Conservation (phyloP, 2,113 vertebrate species). For the Nothoprocta perdicaria region DNA sequence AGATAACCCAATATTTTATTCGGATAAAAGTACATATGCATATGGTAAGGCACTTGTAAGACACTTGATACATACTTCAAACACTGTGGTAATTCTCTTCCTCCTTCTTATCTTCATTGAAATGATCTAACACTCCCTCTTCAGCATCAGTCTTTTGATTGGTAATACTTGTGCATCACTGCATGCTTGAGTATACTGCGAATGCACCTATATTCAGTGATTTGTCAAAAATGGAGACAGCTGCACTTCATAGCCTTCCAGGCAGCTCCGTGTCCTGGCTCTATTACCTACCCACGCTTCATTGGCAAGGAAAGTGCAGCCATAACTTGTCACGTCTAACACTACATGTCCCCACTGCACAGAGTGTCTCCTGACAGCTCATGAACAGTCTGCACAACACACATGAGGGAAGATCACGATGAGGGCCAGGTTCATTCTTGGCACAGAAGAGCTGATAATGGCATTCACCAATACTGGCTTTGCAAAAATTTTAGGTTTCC, state of each 20-base stretch:
- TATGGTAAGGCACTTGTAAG: neutral
- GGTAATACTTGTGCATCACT: neutral
- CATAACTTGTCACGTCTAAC: neutral
- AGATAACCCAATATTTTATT: neutral
- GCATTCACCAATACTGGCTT: neutral
- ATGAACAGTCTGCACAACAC: neutral
- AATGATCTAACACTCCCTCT: neutral
- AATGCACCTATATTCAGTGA: neutral
- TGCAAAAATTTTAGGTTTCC: neutral
- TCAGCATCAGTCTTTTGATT: neutral
- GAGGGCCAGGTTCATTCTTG: accelerated
- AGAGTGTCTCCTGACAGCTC: neutral
- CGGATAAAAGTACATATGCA: neutral
- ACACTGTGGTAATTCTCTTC: neutral
- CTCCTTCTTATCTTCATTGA: neutral
- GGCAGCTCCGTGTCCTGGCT: neutral
- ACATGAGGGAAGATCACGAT: neutral
- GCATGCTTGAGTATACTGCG: neutral
- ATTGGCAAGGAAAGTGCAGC: accelerated
- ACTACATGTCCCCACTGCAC: neutral
- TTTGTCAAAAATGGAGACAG: neutral
- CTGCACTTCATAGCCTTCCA: neutral
- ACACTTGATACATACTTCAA: neutral
- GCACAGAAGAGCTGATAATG: neutral
- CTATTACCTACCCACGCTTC: neutral